Evolutionary conservation across 2,888 invertebrate genomes (phyloP).

Genomic region (Coleophora deauratella): DNA sequence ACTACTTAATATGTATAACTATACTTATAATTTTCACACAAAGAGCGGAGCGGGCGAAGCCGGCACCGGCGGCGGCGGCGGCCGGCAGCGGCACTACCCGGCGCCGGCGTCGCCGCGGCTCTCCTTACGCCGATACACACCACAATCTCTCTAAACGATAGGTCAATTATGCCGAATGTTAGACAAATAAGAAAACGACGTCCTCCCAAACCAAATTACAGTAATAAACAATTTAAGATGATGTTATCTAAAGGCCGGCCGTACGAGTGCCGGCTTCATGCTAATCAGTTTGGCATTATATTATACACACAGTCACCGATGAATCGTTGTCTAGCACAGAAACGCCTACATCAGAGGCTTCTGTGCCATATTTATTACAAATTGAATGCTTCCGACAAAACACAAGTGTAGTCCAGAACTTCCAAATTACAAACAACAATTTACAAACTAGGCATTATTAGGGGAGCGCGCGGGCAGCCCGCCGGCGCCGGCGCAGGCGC

Average conservation of each 20-base stretch:
- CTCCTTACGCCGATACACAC: conserved; percentile 42
- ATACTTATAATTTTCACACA: conserved; percentile 71
- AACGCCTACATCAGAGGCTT: conserved; percentile 14
- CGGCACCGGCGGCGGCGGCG: conserved; percentile 19
- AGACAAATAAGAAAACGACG: conserved; percentile 58
- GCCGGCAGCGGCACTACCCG: conserved; percentile 5
- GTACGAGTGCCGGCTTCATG: conserved; percentile 13
- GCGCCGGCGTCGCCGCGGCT: conserved; percentile 11
- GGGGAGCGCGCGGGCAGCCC: conserved; percentile 19
- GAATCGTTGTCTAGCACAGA: conserved; percentile 12
- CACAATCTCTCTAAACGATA: conserved; percentile 55
- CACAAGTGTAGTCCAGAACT: conserved; percentile 34
- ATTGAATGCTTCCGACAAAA: conserved; percentile 25
- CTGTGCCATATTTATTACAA: conserved; percentile 15
- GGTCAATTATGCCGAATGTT: conserved; percentile 57
- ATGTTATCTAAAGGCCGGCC: conserved; percentile 29
- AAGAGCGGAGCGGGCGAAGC: conserved; percentile 43
- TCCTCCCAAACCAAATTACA: conserved; percentile 57
- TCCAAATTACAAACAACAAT: conserved; percentile 31
- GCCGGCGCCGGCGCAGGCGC: conserved; percentile 13
- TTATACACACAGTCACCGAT: conserved; percentile 4
- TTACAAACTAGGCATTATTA: conserved; percentile 26
- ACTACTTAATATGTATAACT: conserved; percentile 69
- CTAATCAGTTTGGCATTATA: conserved; percentile 4
- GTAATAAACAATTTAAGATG: conserved; percentile 49